A percentile compares a stretch with the other conserved stretches of the same genome.
Conservation (phyloP, 2,797 vertebrate genomes). For the Hylomyscus alleni region DNA sequence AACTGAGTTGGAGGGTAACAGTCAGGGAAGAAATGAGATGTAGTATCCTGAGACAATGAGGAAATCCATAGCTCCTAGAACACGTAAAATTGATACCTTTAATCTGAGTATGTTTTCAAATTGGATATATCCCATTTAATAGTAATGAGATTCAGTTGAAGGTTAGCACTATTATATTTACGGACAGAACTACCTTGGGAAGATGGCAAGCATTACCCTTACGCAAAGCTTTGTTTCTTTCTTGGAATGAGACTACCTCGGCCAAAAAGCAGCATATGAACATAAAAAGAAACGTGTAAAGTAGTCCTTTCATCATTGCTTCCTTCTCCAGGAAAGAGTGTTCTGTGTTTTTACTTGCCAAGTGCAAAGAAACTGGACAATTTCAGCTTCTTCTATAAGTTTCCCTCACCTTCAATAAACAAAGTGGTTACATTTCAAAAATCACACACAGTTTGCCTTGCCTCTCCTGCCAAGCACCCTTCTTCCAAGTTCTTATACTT, state of each 20-base stretch:
- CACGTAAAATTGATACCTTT: neutral
- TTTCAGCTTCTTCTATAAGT: neutral
- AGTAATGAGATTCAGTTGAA: neutral
- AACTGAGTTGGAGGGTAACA: constrained; percentile 21
- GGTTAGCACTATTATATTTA: neutral
- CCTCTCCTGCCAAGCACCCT: neutral
- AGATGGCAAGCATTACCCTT: constrained; percentile 34
- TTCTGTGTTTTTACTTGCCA: neutral
- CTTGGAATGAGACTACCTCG: neutral
- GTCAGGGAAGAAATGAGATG: neutral
- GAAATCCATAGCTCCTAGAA: constrained; percentile 35
- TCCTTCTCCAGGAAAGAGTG: neutral
- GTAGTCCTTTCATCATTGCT: constrained; percentile 1
- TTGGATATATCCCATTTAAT: neutral
- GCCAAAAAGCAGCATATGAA: constrained; percentile 1
- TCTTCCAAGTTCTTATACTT: neutral
- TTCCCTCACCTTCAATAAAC: constrained; percentile 30
- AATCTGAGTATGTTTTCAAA: neutral
- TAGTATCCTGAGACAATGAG: constrained; percentile 2
- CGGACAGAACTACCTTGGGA: neutral
- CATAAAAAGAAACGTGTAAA: neutral
- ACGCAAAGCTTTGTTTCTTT: constrained; percentile 39
- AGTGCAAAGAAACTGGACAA: constrained; percentile 1
- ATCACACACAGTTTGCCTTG: neutral
- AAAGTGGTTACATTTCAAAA: neutral